These are phyloP conservation scores for Cerastis rubricosa DNA, from an alignment of 2,888 invertebrate species.

Conservation along the genomic window DNA sequence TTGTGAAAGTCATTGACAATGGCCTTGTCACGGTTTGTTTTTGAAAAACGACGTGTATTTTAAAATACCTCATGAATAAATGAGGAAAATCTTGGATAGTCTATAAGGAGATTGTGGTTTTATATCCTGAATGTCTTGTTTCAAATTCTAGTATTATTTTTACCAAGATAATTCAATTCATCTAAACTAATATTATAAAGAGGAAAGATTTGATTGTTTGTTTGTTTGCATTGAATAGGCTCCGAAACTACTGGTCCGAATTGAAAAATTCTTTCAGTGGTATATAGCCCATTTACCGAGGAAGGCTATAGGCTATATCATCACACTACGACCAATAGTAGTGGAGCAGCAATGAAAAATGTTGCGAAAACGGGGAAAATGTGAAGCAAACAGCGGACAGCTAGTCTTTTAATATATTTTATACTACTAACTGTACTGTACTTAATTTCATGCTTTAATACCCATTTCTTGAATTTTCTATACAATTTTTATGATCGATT, in stretches of 20 bases:
- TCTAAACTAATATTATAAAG: no score
- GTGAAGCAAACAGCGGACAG: no score
- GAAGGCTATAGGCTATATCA: no score
- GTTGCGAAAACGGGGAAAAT: no score
- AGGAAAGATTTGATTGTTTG: no score
- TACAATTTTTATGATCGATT: conserved; percentile 27
- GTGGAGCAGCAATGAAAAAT: no score
- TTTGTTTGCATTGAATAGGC: no score
- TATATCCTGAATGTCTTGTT: not conserved
- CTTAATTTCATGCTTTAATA: conserved; percentile 4
- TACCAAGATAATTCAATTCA: not conserved
- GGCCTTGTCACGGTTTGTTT: conserved; percentile 19
- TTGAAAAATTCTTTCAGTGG: no score
- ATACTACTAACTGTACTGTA: not conserved
- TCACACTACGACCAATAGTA: no score
- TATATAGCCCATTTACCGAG: no score
- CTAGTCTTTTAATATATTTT: conserved; percentile 1
- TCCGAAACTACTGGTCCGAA: no score
- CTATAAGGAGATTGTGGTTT: conserved; percentile 1
- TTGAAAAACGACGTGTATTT: not conserved
- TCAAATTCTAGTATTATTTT: not conserved
- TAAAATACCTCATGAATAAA: conserved; percentile 6
- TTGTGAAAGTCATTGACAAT: not conserved
- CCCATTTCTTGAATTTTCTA: conserved; percentile 18
- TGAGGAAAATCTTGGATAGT: not conserved